Evolutionary conservation across 2,888 invertebrate genomes (phyloP).

Genomic region (Heliconius sara): DNA sequence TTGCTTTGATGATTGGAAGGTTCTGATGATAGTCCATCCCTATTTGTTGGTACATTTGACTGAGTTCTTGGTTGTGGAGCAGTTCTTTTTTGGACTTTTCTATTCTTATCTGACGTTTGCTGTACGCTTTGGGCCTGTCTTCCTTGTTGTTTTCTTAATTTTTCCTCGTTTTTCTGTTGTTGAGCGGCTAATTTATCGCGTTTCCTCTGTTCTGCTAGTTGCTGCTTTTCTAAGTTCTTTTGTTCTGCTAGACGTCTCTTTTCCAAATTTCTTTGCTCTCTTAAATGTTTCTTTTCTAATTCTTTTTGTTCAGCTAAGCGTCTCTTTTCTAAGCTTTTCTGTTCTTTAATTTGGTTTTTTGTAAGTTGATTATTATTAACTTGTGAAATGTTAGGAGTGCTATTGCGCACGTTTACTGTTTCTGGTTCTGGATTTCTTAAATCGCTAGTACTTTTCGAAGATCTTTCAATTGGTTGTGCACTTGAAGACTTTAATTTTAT

Average conservation of each 20-base stretch:
- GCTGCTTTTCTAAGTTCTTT: neutral
- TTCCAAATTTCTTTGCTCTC: constrained; percentile 63
- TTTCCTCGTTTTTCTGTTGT: constrained; percentile 61
- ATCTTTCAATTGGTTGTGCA: constrained; percentile 47
- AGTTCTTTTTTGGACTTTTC: constrained; percentile 45
- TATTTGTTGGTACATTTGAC: constrained; percentile 24
- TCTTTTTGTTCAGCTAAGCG: constrained; percentile 53
- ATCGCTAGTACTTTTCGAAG: constrained; percentile 65
- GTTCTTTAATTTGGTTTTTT: constrained; percentile 60
- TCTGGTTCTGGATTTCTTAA: constrained; percentile 52
- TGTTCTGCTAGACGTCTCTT: constrained; percentile 55
- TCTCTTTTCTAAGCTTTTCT: constrained; percentile 66
- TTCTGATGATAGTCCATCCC: constrained; percentile 16
- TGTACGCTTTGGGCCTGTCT: constrained; percentile 51
- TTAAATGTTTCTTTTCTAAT: constrained; percentile 61
- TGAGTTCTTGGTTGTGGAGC: constrained; percentile 43
- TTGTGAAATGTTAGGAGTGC: constrained; percentile 61
- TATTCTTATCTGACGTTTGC: constrained; percentile 53
- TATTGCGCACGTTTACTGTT: constrained; percentile 55
- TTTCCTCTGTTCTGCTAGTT: constrained; percentile 56
- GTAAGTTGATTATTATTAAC: constrained; percentile 49
- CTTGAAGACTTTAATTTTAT: constrained; percentile 53
- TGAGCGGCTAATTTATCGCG: constrained; percentile 58
- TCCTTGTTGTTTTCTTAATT: constrained; percentile 56
- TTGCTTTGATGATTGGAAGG: constrained; percentile 7